Percentiles rank a stretch among this genome's conserved stretches.
phyloP scores from a whole-genome alignment of 2,888 invertebrate species.

The Acleris laterana region DNA sequence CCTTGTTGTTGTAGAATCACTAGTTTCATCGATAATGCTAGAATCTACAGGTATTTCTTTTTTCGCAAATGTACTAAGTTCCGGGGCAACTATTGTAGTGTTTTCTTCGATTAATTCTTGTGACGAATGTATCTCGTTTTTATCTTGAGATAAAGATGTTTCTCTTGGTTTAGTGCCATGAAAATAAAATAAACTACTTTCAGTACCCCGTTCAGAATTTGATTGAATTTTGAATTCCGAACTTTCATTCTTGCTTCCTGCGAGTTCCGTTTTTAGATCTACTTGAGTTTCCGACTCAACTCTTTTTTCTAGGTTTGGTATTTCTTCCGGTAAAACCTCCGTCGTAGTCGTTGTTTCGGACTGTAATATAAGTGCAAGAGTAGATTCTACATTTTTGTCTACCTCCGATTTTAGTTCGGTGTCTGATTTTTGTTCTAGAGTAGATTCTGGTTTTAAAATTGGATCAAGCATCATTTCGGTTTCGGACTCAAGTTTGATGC shows the following conservation, averaged over 20 bases:
- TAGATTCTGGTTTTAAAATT: constrained; percentile 32
- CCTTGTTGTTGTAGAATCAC: constrained; percentile 52
- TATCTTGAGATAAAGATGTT: neutral
- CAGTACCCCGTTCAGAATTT: constrained; percentile 27
- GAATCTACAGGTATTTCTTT: neutral
- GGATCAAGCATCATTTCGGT: constrained; percentile 41
- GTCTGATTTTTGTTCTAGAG: neutral
- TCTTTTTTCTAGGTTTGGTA: neutral
- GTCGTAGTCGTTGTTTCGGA: constrained; percentile 23
- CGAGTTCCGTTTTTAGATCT: neutral
- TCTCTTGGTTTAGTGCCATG: neutral
- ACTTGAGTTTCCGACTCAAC: neutral
- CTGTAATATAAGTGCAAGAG: constrained; percentile 38
- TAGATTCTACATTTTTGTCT: constrained; percentile 45
- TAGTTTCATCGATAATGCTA: constrained; percentile 29
- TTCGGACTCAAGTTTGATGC: constrained; percentile 40
- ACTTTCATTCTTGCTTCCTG: constrained; percentile 5
- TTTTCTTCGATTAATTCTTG: neutral
- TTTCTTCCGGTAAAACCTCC: constrained; percentile 5
- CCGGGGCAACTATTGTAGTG: no score
- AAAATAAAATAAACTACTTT: constrained; percentile 9
- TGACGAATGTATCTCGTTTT: neutral
- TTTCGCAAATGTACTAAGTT: no score
- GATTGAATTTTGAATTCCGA: constrained; percentile 38
- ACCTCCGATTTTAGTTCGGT: constrained; percentile 45